Evolutionary conservation across 2,113 vertebrate genomes (phyloP).

Genomic region (Tyrannus savana): DNA sequence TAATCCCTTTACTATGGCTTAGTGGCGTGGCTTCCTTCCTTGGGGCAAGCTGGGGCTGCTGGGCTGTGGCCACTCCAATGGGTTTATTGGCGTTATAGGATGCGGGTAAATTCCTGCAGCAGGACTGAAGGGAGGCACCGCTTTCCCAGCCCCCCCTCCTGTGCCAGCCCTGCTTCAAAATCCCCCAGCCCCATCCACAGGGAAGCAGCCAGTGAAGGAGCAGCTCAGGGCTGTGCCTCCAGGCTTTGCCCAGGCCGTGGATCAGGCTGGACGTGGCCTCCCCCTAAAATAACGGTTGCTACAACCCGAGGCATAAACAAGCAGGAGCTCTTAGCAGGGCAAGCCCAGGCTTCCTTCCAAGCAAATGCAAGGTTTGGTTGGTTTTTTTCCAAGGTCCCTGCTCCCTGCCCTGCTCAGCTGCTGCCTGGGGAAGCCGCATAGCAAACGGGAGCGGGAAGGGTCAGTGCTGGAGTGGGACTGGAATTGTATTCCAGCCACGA

Average conservation of each 20-base stretch:
- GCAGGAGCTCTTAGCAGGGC: background rate
- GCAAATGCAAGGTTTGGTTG: background rate
- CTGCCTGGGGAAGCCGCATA: background rate
- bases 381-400: background rate
- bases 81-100: background rate
- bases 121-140: background rate
- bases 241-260: background rate
- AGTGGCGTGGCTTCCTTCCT: background rate
- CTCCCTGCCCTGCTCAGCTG: background rate
- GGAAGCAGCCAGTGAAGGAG: background rate
- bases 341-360: slow-evolving; percentile 20
- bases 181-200: background rate
- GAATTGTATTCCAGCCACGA: background rate
- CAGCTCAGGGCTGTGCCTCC: background rate
- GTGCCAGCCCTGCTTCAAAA: background rate
- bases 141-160: background rate
- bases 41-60: background rate
- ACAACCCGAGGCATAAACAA: background rate
- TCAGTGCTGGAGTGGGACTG: background rate
- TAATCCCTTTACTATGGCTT: background rate
- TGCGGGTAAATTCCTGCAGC: background rate
- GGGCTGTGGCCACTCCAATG: background rate
- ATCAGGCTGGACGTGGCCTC: rapidly evolving
- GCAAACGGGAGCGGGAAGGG: background rate
- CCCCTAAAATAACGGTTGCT: background rate